Evolutionary conservation across 1,140 invertebrate species (phyloP), one percentile per base, ranked within the genome.

Genomic region (Bombus turneri): DNA sequence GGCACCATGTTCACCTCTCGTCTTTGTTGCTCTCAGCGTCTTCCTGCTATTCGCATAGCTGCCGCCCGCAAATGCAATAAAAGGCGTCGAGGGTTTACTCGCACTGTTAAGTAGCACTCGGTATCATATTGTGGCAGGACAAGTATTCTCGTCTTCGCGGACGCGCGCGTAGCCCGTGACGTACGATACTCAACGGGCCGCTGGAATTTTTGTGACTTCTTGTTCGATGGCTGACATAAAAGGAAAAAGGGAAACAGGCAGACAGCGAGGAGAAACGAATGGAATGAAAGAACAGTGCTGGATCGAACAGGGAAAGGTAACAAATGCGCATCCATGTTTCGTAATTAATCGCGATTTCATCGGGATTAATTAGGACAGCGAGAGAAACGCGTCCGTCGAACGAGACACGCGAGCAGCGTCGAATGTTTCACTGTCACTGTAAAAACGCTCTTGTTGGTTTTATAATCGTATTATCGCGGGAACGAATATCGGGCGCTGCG

Each of bases 51-150:
- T 84, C 77, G 76, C 81, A 12, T 66, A 53, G 85, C 87, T 74
- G 77, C 75, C 66, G 62, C 79, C 90, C 73, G 85, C 87, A 87
- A 88, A 93, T 91, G 91, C 92, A 93, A 92, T 93, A 93, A 93
- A 93, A 93, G 91, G 89, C 85, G 90, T 92, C 90, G 88, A 92
- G 93, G 93, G 91, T 93, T 93, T 93, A 88, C 90, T 87, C 91
- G 88, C 85, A 81, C 88, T 82, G 90, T 90, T 88, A 91, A 93
- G 92, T 92, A 92, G 87, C 88, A 88, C 91, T 90, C 89, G 89
- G 91, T 90, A 91, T 92, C 91, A 91, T 93, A 93, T 92, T 93
- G 91, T 92, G 90, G 86, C 84, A 78, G 84, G 86, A 79, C 81
- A 87, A 85, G 88, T 80, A 79, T 86, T 64, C 84, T 90, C 84